Base-by-base conservation (phyloP, 2,797 vertebrate species). In the Premnoplex brunnescens region DNA sequence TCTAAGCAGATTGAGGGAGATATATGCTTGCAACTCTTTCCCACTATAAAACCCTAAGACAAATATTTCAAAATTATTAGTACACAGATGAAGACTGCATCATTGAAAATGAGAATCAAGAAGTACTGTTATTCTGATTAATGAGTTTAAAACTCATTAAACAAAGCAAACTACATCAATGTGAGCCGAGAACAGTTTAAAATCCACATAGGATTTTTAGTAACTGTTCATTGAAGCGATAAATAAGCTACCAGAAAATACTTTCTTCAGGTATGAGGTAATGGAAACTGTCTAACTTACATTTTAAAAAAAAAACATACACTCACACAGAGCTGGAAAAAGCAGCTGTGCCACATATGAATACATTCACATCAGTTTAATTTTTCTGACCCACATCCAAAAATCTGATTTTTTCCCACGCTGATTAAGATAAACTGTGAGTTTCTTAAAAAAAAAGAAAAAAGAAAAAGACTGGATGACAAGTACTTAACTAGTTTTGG, bases 1-100 rank as follows among this genome's bases (percentile, higher is more conserved):
- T 37, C 37, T 85, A 73, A 93, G 41, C n/a, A 90, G 72, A 67
- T 7, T 30, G 43, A 85, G 88, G 19, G 39, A 84, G 64, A 89
- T 0, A 3, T 20, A 82, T 66, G 32, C 43, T 34, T 85, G 46
- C 30, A 88, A 90, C 74, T 80, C 55, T 56, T 85, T 82, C 62
- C 41, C 55, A 76, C 28, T 64, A 56, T 55, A 84, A 88, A 87
- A 44, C 22, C 32, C 5, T 41, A 85, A 75, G 44, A 80, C 77
- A 95, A 89, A 89, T 92, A 91, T 73, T 79, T 84, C 78, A 88
- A 83, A 91, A 76, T 86, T 84, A 96, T 75, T 77, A 77, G 72
- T 52, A 64, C 28, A 88, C 24, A 74, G 41, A 93, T 68, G 51
- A 91, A 95, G 39, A 19, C 28, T 71, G 15, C 7, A 5, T 64